phyloP scores from a whole-genome alignment of 2,113 vertebrate genomes.

The Tursiops truncatus region DNA sequence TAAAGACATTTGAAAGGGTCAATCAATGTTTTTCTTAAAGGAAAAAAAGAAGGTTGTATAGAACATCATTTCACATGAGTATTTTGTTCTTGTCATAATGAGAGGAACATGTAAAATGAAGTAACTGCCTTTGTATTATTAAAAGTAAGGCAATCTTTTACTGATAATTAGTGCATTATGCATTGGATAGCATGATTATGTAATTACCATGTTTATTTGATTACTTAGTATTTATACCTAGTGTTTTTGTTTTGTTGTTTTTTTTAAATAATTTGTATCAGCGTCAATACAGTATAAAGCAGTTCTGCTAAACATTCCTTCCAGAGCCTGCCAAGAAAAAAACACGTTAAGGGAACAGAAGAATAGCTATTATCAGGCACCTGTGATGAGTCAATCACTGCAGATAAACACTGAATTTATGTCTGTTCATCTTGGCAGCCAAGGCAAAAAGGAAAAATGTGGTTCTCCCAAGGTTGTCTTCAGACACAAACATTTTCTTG shows the following conservation, averaged over 20 bases:
- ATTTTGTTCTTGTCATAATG: neutral
- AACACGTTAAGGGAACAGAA: slow-evolving; percentile 34
- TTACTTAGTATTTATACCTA: slow-evolving; percentile 31
- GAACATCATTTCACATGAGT: neutral
- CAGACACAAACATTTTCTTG: slow-evolving; percentile 57
- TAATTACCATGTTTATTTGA: slow-evolving; percentile 9
- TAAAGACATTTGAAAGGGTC: neutral
- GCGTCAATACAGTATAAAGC: neutral
- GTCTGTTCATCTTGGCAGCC: slow-evolving; percentile 59
- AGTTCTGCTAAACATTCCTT: slow-evolving; percentile 49
- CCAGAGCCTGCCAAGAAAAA: slow-evolving; percentile 30
- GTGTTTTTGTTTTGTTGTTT: neutral
- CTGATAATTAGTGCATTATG: neutral
- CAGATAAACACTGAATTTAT: slow-evolving; percentile 69
- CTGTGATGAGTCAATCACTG: slow-evolving; percentile 63
- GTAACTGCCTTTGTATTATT: neutral
- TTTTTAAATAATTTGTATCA: neutral
- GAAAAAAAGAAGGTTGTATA: neutral
- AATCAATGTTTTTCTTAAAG: neutral
- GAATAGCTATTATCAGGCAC: slow-evolving; percentile 59
- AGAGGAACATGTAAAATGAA: neutral
- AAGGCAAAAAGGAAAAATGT: slow-evolving; percentile 47
- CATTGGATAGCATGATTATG: neutral
- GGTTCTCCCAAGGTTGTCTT: slow-evolving; percentile 53
- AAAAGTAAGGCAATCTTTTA: neutral